Conservation (phyloP, 2,797 vertebrate genomes). For the Myripristis jacobus region DNA sequence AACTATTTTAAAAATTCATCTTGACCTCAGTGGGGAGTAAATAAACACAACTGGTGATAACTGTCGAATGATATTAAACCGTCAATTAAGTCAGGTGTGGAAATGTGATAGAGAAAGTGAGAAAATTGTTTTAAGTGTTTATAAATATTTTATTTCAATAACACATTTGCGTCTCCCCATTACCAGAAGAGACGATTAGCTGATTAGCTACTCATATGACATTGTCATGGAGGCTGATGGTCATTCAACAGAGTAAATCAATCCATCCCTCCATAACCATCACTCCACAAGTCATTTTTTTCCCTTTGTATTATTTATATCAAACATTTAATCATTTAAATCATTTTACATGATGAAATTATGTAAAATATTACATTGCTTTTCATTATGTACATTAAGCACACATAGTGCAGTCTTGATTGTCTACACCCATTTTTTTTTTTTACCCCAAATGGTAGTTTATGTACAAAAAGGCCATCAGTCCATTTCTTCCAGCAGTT, state of each 20-base stretch:
- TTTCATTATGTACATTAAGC: conserved; percentile 7
- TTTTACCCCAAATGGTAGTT: conserved; percentile 20
- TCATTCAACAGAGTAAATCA: conserved; percentile 23
- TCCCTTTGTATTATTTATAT: conserved; percentile 62
- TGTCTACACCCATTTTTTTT: conserved; percentile 13
- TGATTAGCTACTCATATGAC: conserved; percentile 56
- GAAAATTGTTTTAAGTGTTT: conserved; percentile 15
- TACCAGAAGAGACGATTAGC: conserved; percentile 45
- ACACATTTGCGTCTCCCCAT: conserved; percentile 1
- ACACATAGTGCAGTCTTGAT: conserved; percentile 6
- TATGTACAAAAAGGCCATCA: conserved; percentile 40
- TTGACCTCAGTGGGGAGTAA: conserved; percentile 18
- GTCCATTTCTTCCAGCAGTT: conserved; percentile 78
- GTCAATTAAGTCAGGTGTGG: conserved; percentile 24
- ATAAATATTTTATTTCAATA: conserved; percentile 52
- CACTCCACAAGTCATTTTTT: conserved; percentile 44
- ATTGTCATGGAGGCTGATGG: conserved; percentile 43
- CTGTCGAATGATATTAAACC: conserved; percentile 24
- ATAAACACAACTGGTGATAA: conserved; percentile 32
- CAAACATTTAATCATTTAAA: conserved; percentile 43
- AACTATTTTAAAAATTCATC: conserved; percentile 68
- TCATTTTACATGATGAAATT: conserved; percentile 44
- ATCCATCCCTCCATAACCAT: conserved; percentile 51
- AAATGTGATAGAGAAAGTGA: conserved; percentile 10
- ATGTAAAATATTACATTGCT: too few species aligned